Base-by-base conservation (phyloP, 2,113 vertebrate species). In the Semnornis frantzii region DNA sequence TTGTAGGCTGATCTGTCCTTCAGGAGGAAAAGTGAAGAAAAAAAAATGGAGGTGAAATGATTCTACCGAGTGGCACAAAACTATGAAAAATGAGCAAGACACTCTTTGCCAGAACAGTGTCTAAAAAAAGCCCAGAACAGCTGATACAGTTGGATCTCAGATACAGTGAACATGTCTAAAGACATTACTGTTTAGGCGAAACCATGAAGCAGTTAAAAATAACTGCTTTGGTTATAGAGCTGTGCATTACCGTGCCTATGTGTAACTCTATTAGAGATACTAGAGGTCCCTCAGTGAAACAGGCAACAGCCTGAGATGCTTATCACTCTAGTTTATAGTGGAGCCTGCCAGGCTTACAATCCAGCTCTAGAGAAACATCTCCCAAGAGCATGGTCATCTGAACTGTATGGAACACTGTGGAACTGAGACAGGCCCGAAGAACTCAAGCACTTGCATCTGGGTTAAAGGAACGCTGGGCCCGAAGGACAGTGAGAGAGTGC, bases 361-460 rank as follows among this genome's bases (percentile, higher is more conserved):
- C 14, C 3, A 54, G 52, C 58, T 60, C 27, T 5, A 10, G 25
- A 17, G 42, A 72, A 87, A 52, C 3, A 8, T 4, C 31, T 33
- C 33, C 31, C 12, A 31, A 30, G 34, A n/a, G 30, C 48, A 59
- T 0, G 0, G 66, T 12, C 62, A 12, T 4, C 37, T 9, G 46
- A 28, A 39, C 37, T 3, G 31, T 3, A 10, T 77, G 19, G 46
- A 0, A 0, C 23, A 34, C 86, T 0, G 0, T 12, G 70, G 37
- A 31, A 57, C 27, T 33, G 28, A 21, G 19, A 79, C 63, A 28
- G 31, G 25, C 34, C 42, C 46, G 18, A 28, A 46, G 46, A 73
- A 37, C 0, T 0, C 50, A 4, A 37, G 46, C 31, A 21, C 21
- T 8, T 30, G 39, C 33, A 58, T 25, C 11, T 0, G 0, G 2